Base-by-base conservation (phyloP, 2,888 invertebrate species). In the Netelia melanura region DNA sequence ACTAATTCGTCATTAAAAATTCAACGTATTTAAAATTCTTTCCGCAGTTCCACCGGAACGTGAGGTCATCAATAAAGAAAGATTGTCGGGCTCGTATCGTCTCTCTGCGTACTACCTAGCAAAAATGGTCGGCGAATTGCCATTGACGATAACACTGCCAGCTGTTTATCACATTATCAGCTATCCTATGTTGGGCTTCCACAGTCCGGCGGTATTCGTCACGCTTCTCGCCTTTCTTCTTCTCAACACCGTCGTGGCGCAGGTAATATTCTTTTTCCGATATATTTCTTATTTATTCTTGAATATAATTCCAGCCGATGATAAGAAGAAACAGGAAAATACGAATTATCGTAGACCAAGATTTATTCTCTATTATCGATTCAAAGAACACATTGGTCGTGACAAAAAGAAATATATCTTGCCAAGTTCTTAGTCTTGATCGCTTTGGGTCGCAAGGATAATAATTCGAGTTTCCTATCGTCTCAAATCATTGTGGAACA, bases 101-200 rank as follows among this genome's bases (percentile, higher is more conserved):
- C 94, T 97, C 74, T 97, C 97, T 9, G 97, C 97, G 54, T 97
- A 97, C 92, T 97, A 97, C 94, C 93, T 97, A 91, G 97, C 97
- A 84, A 97, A 97, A 94, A 97, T 97, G 96, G 95, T 96, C 85
- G 97, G 97, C 81, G 97, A 97, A 93, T 92, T 97, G 90, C 97
- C 97, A 9, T 93, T 97, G 87, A 96, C 96, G 62, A 95, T 97
- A 89, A 96, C 97, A 56, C 94, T 97, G 90, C 97, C 97, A 82
- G 96, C 97, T 62, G 95, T 97, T 90, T 97, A 97, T 94, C 96
- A 97, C 93, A 94, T 96, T 90, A 96, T 97, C 89, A 96, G 96
- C 87, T 97, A 97, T 94, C 96, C 97, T 88, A 96, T 97, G 96
- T 94, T 97, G 92, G 97, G 96, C 86, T 95, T 96, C 91, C 95